Base-by-base conservation (phyloP, 2,113 vertebrate species). In the Porphyrio hochstetteri region DNA sequence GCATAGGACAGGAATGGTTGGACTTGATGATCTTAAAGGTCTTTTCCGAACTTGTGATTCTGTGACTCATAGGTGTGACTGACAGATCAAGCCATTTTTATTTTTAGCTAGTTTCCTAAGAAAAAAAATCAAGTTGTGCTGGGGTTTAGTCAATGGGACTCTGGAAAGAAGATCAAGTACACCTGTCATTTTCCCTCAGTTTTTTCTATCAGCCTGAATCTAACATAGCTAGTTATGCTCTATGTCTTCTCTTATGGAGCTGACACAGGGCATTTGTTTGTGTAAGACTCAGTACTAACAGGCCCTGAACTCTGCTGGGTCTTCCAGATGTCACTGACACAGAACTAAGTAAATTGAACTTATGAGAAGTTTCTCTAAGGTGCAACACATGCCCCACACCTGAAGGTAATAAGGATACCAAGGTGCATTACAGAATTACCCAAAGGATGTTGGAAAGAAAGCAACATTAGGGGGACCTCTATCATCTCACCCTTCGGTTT, bases 401-500 rank as follows among this genome's bases (percentile, higher is more conserved):
- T 57, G 69, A 90, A 87, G 13, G 17, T 12, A 80, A 67, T 42
- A 74, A 74, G 87, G 19, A 63, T 29, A 42, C 17, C 27, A n/a
- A 56, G 23, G 9, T 3, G 44, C 7, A 17, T 64, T n/a, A 44
- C 3, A 5, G 61, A 93, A 65, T 24, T 82, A 71, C 9, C 8
- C n/a, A 29, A 21, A 50, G 6, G 38, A 35, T 16, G 9, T 65
- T 17, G 44, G 69, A 63, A 79, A 86, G 44, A 78, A 36, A 84
- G 35, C 13, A 92, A 6, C 11, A 9, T 5, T 27, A 16, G 5
- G 8, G 20, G 3, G 8, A 64, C 4, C 6, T 35, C 6, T 4
- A 0, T 20, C 46, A 7, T 40, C 29, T 75, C 2, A 0, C 3
- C 44, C 16, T 55, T 40, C 2, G 3, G 10, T 36, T 89, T 77